phyloP scores from a whole-genome alignment of 2,113 vertebrate species.

The Tonatia bakeri region DNA sequence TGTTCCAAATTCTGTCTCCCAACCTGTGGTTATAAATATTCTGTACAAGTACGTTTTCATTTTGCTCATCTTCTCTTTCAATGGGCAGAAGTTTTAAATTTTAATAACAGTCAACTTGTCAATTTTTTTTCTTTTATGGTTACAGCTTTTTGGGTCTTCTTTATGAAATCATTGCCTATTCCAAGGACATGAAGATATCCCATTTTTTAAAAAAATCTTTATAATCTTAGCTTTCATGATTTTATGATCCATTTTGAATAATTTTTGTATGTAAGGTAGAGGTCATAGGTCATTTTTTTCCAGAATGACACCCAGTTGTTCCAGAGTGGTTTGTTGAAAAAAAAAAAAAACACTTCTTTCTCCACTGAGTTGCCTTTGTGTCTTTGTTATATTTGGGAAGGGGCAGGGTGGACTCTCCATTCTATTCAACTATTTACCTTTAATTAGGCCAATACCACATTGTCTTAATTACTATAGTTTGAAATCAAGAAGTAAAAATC shows the following conservation, averaged over 20 bases:
- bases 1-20: neutral
- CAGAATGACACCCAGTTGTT: neutral
- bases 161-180: neutral
- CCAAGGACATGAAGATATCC: neutral
- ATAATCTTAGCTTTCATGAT: neutral
- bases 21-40: neutral
- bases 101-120: neutral
- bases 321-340: neutral
- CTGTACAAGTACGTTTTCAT: neutral
- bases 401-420: neutral
- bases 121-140: neutral
- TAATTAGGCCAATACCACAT: neutral
- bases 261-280: neutral
- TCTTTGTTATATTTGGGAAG: neutral
- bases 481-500: neutral
- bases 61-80: neutral
- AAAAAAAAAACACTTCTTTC: neutral
- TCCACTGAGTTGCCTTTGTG: neutral
- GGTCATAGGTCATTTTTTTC: neutral
- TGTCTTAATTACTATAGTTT: neutral
- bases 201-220: neutral
- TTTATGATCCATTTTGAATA: constrained; percentile 19
- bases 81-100: neutral
- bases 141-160: neutral
- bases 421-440: neutral